Conservation (phyloP, 1,140 invertebrate species). For the Drosophila leontia region DNA sequence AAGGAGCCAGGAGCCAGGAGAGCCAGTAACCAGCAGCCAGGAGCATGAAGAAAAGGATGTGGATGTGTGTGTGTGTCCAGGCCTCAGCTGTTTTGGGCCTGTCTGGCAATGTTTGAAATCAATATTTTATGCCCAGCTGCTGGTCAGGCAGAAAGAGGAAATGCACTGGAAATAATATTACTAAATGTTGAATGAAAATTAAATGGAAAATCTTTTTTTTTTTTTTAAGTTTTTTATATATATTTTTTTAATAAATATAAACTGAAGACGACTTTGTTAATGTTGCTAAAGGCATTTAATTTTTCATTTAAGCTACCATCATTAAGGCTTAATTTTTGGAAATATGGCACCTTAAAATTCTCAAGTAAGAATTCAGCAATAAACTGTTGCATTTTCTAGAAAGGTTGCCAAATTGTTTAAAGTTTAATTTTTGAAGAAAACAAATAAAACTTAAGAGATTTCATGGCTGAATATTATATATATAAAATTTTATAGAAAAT, state of each 20-base stretch:
- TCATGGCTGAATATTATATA: too few relatives aligned
- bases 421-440: too few relatives aligned
- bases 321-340: neutral
- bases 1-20: neutral
- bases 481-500: too few relatives aligned
- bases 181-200: too few relatives aligned
- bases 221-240: neutral
- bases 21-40: neutral
- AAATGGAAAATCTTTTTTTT: neutral
- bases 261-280: neutral
- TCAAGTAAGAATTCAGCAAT: neutral
- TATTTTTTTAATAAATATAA: neutral
- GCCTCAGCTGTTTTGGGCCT: conserved; percentile 44
- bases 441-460: too few relatives aligned
- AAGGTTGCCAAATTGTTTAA: neutral
- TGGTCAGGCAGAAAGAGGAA: conserved; percentile 38
- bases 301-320: too few relatives aligned
- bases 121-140: conserved; percentile 71
- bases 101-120: conserved; percentile 59
- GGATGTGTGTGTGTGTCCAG: conserved; percentile 20
- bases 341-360: neutral
- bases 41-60: neutral
- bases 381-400: neutral
- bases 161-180: neutral
- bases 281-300: neutral